Conservation (phyloP, 2,888 invertebrate species). For the Ectemnius lituratus region DNA sequence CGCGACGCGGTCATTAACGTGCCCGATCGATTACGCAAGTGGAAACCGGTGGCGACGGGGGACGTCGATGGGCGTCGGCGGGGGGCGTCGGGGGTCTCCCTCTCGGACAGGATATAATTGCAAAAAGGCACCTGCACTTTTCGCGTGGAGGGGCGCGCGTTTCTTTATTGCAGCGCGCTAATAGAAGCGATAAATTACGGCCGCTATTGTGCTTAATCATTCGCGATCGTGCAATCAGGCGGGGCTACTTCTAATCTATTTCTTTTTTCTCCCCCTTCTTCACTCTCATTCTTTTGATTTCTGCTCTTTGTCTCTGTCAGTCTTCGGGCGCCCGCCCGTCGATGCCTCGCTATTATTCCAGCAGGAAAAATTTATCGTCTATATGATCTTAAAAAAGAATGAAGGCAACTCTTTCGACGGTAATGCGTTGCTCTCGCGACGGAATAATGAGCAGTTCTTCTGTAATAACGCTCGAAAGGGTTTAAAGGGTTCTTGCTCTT, state of each 20-base stretch:
- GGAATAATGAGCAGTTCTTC: no score
- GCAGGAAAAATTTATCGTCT: not conserved
- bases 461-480: no score
- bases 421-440: not conserved
- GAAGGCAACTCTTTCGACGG: not conserved
- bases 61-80: no score
- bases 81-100: no score
- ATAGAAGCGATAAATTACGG: slow-evolving; percentile 17
- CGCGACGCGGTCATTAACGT: not conserved
- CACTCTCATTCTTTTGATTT: no score
- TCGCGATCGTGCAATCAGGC: slow-evolving; percentile 8
- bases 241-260: slow-evolving; percentile 12
- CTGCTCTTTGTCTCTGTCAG: no score
- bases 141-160: slow-evolving; percentile 2
- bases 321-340: no score
- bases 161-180: not conserved
- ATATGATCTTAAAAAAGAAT: not conserved
- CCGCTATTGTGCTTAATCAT: slow-evolving; percentile 16
- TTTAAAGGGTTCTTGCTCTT: no score
- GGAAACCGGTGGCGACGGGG: not conserved
- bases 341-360: no score
- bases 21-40: slow-evolving; percentile 14
- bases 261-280: not conserved
- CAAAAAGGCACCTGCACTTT: slow-evolving; percentile 19
- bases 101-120: slow-evolving; percentile 8